Conservation (phyloP, 2,888 invertebrate species). For the Syritta pipiens region DNA sequence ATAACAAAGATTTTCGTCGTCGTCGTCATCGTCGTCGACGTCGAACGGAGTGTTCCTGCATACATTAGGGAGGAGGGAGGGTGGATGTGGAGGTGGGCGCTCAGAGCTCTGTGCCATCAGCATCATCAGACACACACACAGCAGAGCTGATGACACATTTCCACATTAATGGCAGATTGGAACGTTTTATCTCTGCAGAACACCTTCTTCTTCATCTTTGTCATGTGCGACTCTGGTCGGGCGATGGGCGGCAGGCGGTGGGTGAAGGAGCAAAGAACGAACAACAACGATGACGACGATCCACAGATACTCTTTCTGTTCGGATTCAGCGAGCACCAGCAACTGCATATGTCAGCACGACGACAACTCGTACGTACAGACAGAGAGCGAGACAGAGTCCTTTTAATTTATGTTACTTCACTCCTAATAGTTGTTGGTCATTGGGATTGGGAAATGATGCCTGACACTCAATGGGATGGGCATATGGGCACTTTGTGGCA, state of each 20-base stretch:
- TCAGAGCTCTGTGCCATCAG: not conserved
- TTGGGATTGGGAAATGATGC: constrained; percentile 40
- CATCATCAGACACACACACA: constrained; percentile 24
- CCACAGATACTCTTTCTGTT: constrained; percentile 28
- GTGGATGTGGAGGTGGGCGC: no score
- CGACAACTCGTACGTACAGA: constrained; percentile 8
- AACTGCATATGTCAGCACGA: constrained; percentile 67
- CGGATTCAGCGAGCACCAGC: constrained; percentile 17
- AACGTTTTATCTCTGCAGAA: constrained; percentile 65
- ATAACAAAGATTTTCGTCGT: constrained; percentile 64
- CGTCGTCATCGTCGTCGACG: not conserved
- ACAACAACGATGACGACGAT: not conserved
- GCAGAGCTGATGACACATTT: constrained; percentile 66
- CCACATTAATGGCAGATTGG: constrained; percentile 68
- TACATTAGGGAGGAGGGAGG: no score
- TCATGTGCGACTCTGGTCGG: not conserved
- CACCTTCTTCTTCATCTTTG: constrained; percentile 69
- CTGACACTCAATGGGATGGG: constrained; percentile 54
- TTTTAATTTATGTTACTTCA: constrained; percentile 65
- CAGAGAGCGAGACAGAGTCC: constrained; percentile 22
- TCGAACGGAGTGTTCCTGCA: constrained; percentile 8
- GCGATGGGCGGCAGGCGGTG: not conserved
- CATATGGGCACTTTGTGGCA: constrained; percentile 63
- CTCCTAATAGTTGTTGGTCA: constrained; percentile 56
- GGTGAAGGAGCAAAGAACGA: not conserved